A percentile compares a stretch with the other conserved stretches of the same genome.
Evolutionary conservation across 2,888 invertebrate species (phyloP).

Genomic region (Cheilosia vernalis): DNA sequence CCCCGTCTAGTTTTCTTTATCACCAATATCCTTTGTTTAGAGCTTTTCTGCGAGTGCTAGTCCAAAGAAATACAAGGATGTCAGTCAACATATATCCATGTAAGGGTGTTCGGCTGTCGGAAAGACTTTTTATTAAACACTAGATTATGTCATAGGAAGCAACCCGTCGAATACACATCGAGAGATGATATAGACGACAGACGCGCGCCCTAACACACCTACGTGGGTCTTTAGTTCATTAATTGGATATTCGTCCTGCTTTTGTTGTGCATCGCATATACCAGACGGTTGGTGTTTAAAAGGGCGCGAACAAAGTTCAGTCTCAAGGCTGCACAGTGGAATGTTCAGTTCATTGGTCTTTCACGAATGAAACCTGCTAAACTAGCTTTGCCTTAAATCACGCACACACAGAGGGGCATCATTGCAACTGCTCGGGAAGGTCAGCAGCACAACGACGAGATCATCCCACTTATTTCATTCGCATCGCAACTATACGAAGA

Average conservation of each 20-base stretch:
- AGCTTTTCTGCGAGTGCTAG: slow-evolving; percentile 32
- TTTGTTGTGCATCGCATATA: slow-evolving; percentile 3
- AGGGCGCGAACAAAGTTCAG: slow-evolving; percentile 9
- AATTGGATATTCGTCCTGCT: slow-evolving; percentile 19
- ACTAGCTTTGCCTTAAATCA: slow-evolving; percentile 34
- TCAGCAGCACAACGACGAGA: not conserved
- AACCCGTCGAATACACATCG: slow-evolving; percentile 6
- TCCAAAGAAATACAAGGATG: slow-evolving; percentile 26
- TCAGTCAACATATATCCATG: slow-evolving; percentile 1
- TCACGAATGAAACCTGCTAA: slow-evolving; percentile 28
- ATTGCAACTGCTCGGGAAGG: slow-evolving; percentile 20
- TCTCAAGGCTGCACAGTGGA: slow-evolving; percentile 49
- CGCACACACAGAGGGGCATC: slow-evolving; percentile 15
- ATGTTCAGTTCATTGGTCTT: slow-evolving; percentile 39
- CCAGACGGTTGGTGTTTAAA: not conserved
- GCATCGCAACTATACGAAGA: too few species aligned
- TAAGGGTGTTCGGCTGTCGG: too few species aligned
- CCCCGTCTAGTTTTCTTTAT: slow-evolving; percentile 9
- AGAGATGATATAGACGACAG: not conserved
- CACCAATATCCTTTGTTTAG: slow-evolving; percentile 21
- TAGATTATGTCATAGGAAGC: slow-evolving; percentile 22
- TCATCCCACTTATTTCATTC: not conserved
- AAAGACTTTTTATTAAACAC: slow-evolving; percentile 1
- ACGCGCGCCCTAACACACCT: not conserved
- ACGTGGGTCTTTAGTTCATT: slow-evolving; percentile 17